Evolutionary conservation across 2,113 vertebrate genomes (phyloP), one percentile per base, ranked within the genome.

Genomic region (Coracopsis vasa): DNA sequence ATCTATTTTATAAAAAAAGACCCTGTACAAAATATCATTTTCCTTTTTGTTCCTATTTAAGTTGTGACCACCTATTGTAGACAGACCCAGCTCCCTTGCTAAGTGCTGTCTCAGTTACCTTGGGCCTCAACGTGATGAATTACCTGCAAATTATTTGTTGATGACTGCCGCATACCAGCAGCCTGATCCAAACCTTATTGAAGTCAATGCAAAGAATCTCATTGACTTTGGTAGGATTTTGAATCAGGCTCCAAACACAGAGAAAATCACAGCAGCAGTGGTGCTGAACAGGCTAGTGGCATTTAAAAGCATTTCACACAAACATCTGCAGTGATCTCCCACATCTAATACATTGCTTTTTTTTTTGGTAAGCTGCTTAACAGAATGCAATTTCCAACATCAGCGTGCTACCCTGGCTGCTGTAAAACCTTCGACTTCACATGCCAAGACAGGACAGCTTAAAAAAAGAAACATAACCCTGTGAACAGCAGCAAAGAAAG

Each of bases 141-240:
- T 88, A 92, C 70, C 82, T 58, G 33, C 56, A 35, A 35, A 58
- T 58, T 58, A 24, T 21, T 16, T 35, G 21, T 24, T 8, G 3
- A 69, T 64, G 25, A 44, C 69, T n/a, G 48, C 61, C 23, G 4
- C 58, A 80, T 11, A 86, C 39, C 81, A 50, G 61, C 90, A 90
- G 86, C 69, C 86, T 3, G 37, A 71, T 79, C 78, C 92, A 66
- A 80, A 78, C 4, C 21, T 14, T 83, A 33, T 47, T 44, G 61
- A 84, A 95, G 45, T 51, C 80, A 84, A 61, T 35, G 92, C 61
- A 89, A 93, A 79, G 96, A 89, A 94, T 91, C 80, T 86, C 88
- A 87, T 53, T 92, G 91, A 95, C 86, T 90, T 77, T 6, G 8
- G 77, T 39, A 86, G 58, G 56, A 33, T 87, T 83, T 94, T 73